Base-by-base conservation (phyloP, 2,797 vertebrate genomes). In the Phataginus tricuspis region DNA sequence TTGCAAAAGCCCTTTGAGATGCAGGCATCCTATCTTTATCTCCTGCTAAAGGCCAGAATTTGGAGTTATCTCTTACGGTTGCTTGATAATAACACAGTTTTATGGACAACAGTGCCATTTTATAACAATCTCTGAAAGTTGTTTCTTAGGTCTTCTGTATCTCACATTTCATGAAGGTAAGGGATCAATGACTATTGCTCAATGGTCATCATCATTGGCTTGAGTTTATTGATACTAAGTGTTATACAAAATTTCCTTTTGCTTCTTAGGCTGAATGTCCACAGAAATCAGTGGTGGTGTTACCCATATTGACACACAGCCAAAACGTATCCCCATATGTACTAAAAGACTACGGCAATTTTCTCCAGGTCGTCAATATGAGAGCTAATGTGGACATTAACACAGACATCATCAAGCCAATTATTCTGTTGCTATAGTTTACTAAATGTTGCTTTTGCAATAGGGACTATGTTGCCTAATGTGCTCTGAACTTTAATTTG, bases 391-490 rank as follows among this genome's bases (percentile, higher is more conserved):
- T 90, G 37, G 14, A 37, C 53, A 31, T 75, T 90, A 87, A 69
- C 25, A 45, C 37, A 90, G 63, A 4, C 57, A 42, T 57, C 77
- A 55, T 78, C 64, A 90, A 85, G 39, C 55, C 49, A 72, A 16
- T 53, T 61, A 61, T 59, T 55, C 79, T 37, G 57, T 21, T n/a
- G 12, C 55, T 42, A 1, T 64, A 51, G 23, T 85, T 83, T 61
- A 74, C 31, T 91, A 90, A 68, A 79, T 53, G 39, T 74, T 82
- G 15, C 61, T 90, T 94, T 91, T 96, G 27, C 23, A 91, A 1
- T 63, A 80, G 39, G 42, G 37, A 27, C 64, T 42, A 2, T 51
- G 19, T 85, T 39, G 15, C 23, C 63, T 93, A 75, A 69, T 90
- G 45, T 39, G 27, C 31, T 79, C 45, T 89, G 61, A 53, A 42